Evolutionary conservation across 2,888 invertebrate genomes (phyloP), one percentile per base, ranked within the genome.

Genomic region (Priocnemis perturbator): DNA sequence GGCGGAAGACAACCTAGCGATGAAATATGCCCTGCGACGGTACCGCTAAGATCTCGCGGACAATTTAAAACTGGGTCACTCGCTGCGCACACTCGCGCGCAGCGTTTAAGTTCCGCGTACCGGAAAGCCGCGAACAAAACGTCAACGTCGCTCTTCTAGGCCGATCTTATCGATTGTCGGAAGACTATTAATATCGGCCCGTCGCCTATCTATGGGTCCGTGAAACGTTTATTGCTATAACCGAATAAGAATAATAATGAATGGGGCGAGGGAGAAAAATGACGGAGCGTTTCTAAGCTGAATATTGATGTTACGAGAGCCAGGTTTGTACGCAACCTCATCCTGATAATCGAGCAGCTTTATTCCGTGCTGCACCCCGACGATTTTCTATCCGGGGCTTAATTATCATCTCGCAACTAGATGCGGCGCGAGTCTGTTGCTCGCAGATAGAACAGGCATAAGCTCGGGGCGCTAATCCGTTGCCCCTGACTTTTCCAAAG

Each of bases 381-480:
- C 63, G 67, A 70, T 64, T 65, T 70, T 60, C 64, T 60, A 52
- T 45, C 56, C 50, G 47, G 60, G 59, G 71, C 71, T 75, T 71
- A 67, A 75, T 75, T 71, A 74, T 68, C 67, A 59, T 68, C 66
- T 55, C 59, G 66, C 63, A 56, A 59, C 59, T 57, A 63, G 55
- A 52, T 64, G 72, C 65, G 63, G 63, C 60, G 59, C 64, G 65
- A 64, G 61, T 66, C 69, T 73, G 73, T 68, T 21, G 65, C 61
- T 37, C 58, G 47, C 60, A 75, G 75, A 75, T 75, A 75, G 60
- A 68, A 71, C 73, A 75, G 69, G 75, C 67, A 64, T 68, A 64
- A 73, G 74, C 74, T 67, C 37, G 55, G 21, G 50, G 53, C 55
- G 62, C 64, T 70, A 73, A 69, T 73, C 67, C 69, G 19, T 20